Evolutionary conservation across 1,140 invertebrate genomes (phyloP).

Genomic region (Drosophila kurseongensis): DNA sequence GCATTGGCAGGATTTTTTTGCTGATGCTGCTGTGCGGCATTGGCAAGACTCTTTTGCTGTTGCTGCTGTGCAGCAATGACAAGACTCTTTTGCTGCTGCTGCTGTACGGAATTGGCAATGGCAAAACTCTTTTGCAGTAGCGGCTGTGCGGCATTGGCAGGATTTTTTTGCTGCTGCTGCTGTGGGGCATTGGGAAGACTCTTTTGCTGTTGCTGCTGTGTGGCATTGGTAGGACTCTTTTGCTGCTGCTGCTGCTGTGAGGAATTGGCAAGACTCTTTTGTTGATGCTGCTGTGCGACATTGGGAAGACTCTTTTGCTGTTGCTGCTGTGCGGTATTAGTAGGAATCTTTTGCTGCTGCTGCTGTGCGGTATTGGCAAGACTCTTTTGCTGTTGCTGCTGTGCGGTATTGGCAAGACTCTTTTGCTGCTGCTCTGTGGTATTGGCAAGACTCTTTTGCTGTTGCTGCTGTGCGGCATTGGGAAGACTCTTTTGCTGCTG

Average conservation of each 20-base stretch:
- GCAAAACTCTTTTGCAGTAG: not conserved
- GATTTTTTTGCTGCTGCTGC: no score
- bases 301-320: not conserved
- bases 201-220: not conserved
- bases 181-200: not conserved
- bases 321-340: not conserved
- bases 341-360: not conserved
- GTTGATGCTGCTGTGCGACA: not conserved
- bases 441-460: not conserved
- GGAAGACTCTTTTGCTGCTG: not conserved
- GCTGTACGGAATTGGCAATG: not conserved
- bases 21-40: no score
- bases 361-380: not conserved
- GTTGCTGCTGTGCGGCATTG: not conserved
- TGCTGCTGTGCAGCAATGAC: not conserved
- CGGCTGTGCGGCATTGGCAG: not conserved
- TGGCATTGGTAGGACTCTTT: not conserved
- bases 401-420: not conserved
- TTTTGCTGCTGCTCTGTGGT: not conserved
- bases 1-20: no score
- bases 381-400: no score
- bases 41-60: not conserved
- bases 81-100: not conserved
- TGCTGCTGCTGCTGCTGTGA: not conserved
- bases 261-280: not conserved